Conservation (phyloP, 2,113 vertebrate genomes). For the Antigone vipio region DNA sequence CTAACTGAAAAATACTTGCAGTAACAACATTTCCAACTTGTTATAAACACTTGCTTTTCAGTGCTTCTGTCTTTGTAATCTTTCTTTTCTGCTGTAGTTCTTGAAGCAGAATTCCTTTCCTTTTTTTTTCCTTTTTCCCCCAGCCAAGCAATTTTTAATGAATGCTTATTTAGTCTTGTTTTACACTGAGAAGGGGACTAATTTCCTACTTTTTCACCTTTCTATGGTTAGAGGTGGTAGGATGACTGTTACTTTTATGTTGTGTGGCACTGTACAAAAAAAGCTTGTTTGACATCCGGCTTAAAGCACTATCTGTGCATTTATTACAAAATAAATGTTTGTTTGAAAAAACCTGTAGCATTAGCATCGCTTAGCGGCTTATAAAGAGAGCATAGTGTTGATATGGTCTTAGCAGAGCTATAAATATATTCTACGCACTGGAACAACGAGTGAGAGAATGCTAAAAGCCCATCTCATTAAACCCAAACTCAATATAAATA, state of each 20-base stretch:
- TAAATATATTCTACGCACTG: background rate
- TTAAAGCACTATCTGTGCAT: background rate
- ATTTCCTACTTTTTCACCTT: background rate
- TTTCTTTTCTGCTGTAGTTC: background rate
- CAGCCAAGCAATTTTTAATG: background rate
- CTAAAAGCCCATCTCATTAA: background rate
- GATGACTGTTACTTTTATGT: background rate
- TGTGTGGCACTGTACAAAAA: background rate
- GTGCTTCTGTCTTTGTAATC: background rate
- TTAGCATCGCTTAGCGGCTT: background rate
- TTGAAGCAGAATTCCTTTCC: background rate
- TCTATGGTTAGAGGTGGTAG: background rate
- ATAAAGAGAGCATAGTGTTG: background rate
- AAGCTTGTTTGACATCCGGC: background rate
- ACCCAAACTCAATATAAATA: background rate
- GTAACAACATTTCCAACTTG: background rate
- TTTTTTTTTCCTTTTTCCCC: no score
- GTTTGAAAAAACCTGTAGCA: background rate
- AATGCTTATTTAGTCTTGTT: background rate
- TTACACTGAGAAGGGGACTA: background rate
- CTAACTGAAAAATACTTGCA: background rate
- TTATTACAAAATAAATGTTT: background rate
- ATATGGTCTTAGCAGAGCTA: background rate
- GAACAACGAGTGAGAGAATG: background rate
- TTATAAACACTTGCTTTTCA: background rate